These are phyloP conservation scores for Coremacera marginata DNA, from an alignment of 2,888 invertebrate genomes.

Conservation along the genomic window DNA sequence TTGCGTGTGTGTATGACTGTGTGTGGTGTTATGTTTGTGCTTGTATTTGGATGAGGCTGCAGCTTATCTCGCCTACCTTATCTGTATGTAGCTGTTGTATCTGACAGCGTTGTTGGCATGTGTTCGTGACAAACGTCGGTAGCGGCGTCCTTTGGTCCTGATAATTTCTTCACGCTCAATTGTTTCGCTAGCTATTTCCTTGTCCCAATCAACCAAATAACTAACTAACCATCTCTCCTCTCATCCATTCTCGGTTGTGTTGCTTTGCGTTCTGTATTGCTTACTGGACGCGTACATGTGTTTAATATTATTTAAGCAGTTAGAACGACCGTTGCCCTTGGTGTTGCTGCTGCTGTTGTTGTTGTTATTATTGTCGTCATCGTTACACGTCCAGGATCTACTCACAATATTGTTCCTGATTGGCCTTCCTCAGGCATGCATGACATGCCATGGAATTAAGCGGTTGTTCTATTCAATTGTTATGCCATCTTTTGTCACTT, in stretches of 20 bases:
- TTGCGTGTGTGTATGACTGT: neutral
- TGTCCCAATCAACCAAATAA: neutral
- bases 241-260: neutral
- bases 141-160: neutral
- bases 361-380: too few species aligned
- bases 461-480: slow-evolving; percentile 9
- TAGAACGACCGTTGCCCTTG: neutral
- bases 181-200: neutral
- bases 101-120: neutral
- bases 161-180: slow-evolving; percentile 1
- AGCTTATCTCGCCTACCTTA: slow-evolving; percentile 13
- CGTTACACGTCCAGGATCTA: neutral
- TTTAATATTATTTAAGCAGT: slow-evolving; percentile 21
- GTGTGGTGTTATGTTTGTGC: too few species aligned
- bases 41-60: neutral
- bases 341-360: too few species aligned
- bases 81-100: neutral
- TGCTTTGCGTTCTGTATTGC: neutral
- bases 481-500: slow-evolving; percentile 18
- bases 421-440: neutral
- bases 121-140: slow-evolving; percentile 21
- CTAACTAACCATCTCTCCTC: neutral
- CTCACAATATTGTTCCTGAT: slow-evolving; percentile 19
- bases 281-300: slow-evolving; percentile 1
- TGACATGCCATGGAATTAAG: too few species aligned